Conservation (phyloP, 2,888 invertebrate genomes). For the Synanthedon myopaeformis region DNA sequence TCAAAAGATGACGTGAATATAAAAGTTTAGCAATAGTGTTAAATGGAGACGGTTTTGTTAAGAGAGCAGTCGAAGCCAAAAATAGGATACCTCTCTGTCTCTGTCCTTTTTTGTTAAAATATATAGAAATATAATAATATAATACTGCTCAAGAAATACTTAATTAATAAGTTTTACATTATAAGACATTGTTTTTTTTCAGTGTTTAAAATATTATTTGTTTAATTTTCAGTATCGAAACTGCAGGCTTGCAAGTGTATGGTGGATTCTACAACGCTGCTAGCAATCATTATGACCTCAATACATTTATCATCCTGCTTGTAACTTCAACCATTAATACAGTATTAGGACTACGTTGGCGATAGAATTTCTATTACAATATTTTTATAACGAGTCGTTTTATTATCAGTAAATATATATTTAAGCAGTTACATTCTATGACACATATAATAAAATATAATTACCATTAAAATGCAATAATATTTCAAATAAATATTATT, state of each 20-base stretch:
- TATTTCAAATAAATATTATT: too few relatives aligned
- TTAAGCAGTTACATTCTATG: too few relatives aligned
- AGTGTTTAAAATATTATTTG: not conserved
- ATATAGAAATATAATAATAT: too few relatives aligned
- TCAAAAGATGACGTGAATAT: too few relatives aligned
- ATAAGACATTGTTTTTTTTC: not conserved
- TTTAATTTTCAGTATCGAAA: slow-evolving; percentile 78
- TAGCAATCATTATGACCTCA: slow-evolving; percentile 32
- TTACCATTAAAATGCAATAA: too few relatives aligned
- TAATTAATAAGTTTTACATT: not conserved
- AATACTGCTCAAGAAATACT: too few relatives aligned
- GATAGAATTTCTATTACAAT: slow-evolving; percentile 13
- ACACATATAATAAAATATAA: too few relatives aligned
- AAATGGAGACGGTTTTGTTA: too few relatives aligned
- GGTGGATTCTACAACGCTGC: slow-evolving; percentile 84
- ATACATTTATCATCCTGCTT: slow-evolving; percentile 41
- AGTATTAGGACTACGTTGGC: slow-evolving; percentile 26
- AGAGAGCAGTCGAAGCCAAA: too few relatives aligned
- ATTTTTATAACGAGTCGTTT: not conserved
- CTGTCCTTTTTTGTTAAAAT: too few relatives aligned
- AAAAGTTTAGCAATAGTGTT: too few relatives aligned
- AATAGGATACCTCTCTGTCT: too few relatives aligned
- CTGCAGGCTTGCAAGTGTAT: slow-evolving; percentile 86
- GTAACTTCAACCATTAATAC: slow-evolving; percentile 39
- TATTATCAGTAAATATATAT: not conserved